Base-by-base conservation (phyloP, 1,140 invertebrate species). In the Bombus picipes region DNA sequence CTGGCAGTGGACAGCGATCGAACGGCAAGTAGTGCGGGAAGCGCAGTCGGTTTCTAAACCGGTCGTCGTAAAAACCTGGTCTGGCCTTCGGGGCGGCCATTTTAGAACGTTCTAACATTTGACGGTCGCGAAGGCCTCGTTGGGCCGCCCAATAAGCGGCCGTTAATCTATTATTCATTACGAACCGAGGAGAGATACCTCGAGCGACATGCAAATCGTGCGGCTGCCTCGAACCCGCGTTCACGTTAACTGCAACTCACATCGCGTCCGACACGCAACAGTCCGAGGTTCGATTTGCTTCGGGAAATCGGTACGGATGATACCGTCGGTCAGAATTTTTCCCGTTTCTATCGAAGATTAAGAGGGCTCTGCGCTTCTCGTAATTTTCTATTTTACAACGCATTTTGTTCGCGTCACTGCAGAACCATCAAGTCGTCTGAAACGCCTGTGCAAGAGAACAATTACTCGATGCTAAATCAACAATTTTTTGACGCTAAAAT, bases 81-180 rank as follows among this genome's bases (percentile, higher is more conserved):
- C 92, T 93, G 92, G 94, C 93, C 93, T 94, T 94, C 92, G 89
- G 89, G 87, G 88, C 94, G 86, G 93, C 94, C 94, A 94, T 94
- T 94, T 94, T 94, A 93, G 93, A 94, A 93, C 88, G 93, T 94
- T 94, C 92, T 90, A 94, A 94, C 92, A 93, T 94, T 94, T 93
- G 93, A 94, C 93, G 93, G 91, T 94, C 92, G 92, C 89, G 90
- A 89, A 86, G 90, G 86, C 92, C 89, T 93, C 91, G 92, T 34
- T 81, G 89, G 88, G 65, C 91, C 86, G 91, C 93, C 94, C 93
- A 94, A 94, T 93, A 94, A 94, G 92, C 87, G 73, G 81, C 89
- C 91, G 90, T 94, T 93, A 92, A 94, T 94, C 93, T 93, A 93
- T 94, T 93, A 94, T 94, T 94, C 92, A 93, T 93, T 92, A 90